Base-by-base conservation (phyloP, 2,113 vertebrate genomes). In the Salminus brasiliensis region DNA sequence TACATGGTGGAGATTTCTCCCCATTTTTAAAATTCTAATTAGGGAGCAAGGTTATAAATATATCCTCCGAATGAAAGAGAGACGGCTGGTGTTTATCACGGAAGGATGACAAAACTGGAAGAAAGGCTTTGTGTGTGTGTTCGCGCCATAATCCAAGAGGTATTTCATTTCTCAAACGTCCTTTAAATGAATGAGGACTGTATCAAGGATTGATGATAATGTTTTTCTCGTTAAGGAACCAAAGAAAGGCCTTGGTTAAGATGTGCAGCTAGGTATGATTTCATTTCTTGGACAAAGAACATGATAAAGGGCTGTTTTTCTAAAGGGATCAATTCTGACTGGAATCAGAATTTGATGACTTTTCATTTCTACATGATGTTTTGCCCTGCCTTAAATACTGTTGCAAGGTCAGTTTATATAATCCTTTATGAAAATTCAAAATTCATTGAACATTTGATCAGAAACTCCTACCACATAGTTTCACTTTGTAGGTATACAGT, bases 21-120 rank as follows among this genome's bases (percentile, higher is more conserved):
- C 32, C 57, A 39, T 43, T 79, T 82, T 84, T 85, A 72, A 85
- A 59, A 77, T 81, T 86, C 78, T 91, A 90, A 91, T 89, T 87
- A 85, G 25, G 0, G 81, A 69, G 72, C 69, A 55, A 8, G 80
- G 81, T 81, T 89, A 87, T 89, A 85, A 84, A 92, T 89, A 83
- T 87, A 76, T 87, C 72, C 63, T 67, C 80, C 72, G 43, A 65
- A 78, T 79, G 63, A 83, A 78, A 74, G 81, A 85, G 62, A 87
- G 81, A 89, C 60, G 78, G 76, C 68, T 27, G 29, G 47, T 67
- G 59, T 77, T 76, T 45, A 67, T 81, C 67, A 36, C 34, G 13
- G 57, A 57, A 39, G 25, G 47, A 76, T 32, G 39, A 57, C 74
- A 72, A 66, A 66, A 77, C 21, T 49, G n/a, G n/a, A 79, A 16